Base-by-base conservation (phyloP, 1,140 invertebrate genomes). In the Aricia agestis region DNA sequence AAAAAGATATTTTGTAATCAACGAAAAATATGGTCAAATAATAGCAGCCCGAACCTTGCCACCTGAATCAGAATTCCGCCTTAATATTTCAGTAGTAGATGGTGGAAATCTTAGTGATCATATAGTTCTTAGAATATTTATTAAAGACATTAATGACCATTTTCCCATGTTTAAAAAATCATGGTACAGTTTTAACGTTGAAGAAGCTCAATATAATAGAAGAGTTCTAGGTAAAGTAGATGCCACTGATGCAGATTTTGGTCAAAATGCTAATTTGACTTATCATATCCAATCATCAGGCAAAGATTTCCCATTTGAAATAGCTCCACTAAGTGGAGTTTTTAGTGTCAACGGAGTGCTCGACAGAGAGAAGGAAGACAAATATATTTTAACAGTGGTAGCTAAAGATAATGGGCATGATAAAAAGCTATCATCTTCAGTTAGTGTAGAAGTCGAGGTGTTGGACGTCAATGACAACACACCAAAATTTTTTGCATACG, bases 81-180 rank as follows among this genome's bases (percentile, higher is more conserved):
- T 98, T 7, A 96, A 96, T 76, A 92, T 98, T 0, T 93, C 95
- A 0, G 97, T 96, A 0, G 93, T 92, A 6, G 97, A 98, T 84
- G 93, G 94, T 6, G 96, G 95, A 7, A 95, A 94, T 1, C 85
- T 97, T 0, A 93, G 92, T 66, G 95, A 97, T 68, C 92, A 93
- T 63, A 93, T 96, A 2, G 94, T 93, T 52, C 89, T 98, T 0
- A 93, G 95, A 68, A 89, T 95, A 58, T 93, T 90, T 17, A 84
- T 98, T 0, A 94, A 94, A 73, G 97, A 98, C 86, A 93, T 97
- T 0, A 98, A 98, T 82, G 95, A 98, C 81, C 96, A 98, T 82
- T 93, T 95, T 15, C 97, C 97, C 0, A 93, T 94, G 63, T 98
- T 98, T 76, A 95, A 94, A 73, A 95, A 96, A 78, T 93, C 95